Percentiles rank a stretch among this genome's conserved stretches.
Conservation (phyloP, 1,140 invertebrate genomes). For the Zaprionus africanus region DNA sequence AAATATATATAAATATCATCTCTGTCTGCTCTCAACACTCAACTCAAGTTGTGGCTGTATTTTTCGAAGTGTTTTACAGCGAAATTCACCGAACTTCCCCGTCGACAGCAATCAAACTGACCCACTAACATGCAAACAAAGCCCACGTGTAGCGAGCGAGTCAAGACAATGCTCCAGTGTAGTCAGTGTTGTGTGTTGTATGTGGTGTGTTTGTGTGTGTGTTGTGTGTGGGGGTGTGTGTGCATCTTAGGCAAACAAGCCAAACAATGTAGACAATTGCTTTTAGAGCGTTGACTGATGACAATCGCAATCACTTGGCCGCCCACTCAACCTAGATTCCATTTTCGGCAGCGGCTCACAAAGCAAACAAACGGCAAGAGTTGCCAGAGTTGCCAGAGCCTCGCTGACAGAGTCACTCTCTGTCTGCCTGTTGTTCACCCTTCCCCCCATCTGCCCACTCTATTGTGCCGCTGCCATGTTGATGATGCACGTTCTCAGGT, state of each 20-base stretch:
- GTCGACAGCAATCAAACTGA: slow-evolving; percentile 51
- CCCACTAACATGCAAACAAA: slow-evolving; percentile 80
- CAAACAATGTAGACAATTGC: slow-evolving; percentile 83
- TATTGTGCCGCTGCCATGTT: slow-evolving; percentile 10
- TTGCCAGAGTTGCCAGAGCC: slow-evolving; percentile 11
- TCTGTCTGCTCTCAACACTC: neutral
- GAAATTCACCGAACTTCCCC: slow-evolving; percentile 25
- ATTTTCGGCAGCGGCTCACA: slow-evolving; percentile 53
- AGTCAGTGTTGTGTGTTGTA: slow-evolving; percentile 20
- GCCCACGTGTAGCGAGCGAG: slow-evolving; percentile 48
- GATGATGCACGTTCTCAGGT: slow-evolving; percentile 38
- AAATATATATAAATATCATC: neutral
- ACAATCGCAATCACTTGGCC: slow-evolving; percentile 82
- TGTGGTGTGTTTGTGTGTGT: slow-evolving; percentile 17
- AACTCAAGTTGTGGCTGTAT: neutral
- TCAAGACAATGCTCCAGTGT: slow-evolving; percentile 65
- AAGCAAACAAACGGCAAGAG: slow-evolving; percentile 61
- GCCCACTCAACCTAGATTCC: slow-evolving; percentile 78
- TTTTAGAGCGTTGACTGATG: slow-evolving; percentile 83
- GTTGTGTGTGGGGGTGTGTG: slow-evolving; percentile 40
- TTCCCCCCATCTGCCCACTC: neutral
- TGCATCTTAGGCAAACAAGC: slow-evolving; percentile 80
- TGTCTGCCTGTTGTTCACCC: neutral
- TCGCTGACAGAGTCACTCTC: too few species aligned
- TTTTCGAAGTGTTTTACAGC: neutral